phyloP scores from a whole-genome alignment of 2,888 invertebrate genomes.

The Zhuqinia jingwanae region DNA sequence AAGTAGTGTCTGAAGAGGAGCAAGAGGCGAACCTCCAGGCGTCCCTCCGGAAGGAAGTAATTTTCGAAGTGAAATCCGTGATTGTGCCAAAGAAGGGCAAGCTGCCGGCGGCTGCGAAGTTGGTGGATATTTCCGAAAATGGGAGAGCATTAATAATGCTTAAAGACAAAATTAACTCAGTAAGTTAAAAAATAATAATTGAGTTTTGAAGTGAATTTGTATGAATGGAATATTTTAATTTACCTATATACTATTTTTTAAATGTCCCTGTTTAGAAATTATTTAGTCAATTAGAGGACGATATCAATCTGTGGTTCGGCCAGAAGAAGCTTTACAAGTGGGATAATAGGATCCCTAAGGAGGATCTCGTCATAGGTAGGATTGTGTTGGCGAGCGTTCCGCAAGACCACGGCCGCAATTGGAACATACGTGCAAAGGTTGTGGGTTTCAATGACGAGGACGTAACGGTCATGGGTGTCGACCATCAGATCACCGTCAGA shows the following conservation, averaged over 20 bases:
- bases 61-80: background rate
- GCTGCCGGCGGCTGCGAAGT: background rate
- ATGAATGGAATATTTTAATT: background rate
- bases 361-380: background rate
- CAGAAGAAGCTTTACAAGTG: background rate
- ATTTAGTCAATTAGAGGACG: background rate
- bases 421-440: background rate
- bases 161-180: background rate
- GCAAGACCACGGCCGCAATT: background rate
- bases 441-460: background rate
- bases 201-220: too few species aligned
- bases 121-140: background rate
- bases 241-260: background rate
- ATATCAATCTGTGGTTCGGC: background rate
- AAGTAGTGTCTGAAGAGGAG: background rate
- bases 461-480: background rate
- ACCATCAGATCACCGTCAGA: background rate
- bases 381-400: background rate
- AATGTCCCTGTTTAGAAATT: background rate
- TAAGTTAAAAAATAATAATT: too few species aligned
- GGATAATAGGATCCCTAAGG: background rate
- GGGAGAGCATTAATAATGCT: background rate
- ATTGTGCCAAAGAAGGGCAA: background rate
- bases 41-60: background rate
- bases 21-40: background rate